Evolutionary conservation across 2,888 invertebrate genomes (phyloP).

Genomic region (Cryptops parisi): DNA sequence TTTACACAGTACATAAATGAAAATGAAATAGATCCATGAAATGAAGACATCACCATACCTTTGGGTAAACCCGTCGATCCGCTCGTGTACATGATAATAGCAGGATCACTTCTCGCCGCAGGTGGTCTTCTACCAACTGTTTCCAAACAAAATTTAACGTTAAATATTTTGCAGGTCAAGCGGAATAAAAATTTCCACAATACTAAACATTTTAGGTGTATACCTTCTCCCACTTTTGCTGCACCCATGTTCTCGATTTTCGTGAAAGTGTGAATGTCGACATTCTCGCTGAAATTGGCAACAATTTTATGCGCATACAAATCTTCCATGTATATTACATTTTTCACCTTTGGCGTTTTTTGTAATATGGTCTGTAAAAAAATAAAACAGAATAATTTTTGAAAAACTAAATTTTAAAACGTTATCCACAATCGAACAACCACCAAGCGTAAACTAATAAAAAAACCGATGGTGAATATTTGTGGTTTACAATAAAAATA

Average conservation of each 20-base stretch:
- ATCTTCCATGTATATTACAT: conserved; percentile 74
- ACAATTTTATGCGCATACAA: conserved; percentile 52
- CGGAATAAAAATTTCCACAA: no score
- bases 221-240: background rate
- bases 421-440: no score
- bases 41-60: no score
- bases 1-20: background rate
- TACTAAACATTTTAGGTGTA: no score
- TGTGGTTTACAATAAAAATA: no score
- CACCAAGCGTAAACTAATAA: no score
- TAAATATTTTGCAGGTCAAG: conserved; percentile 9
- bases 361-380: conserved; percentile 38
- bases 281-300: conserved; percentile 54
- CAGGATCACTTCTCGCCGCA: conserved; percentile 56
- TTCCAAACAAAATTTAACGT: conserved; percentile 34
- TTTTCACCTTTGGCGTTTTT: conserved; percentile 54
- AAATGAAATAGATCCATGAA: background rate
- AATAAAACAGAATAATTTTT: background rate
- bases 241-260: conserved; percentile 44
- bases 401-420: background rate
- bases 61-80: conserved; percentile 94
- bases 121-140: conserved; percentile 15
- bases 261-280: conserved; percentile 56
- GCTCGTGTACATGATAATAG: conserved; percentile 98
- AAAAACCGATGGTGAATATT: no score